Evolutionary conservation across 1,140 invertebrate species (phyloP), one percentile per base, ranked within the genome.

Genomic region (Caerostris extrusa): DNA sequence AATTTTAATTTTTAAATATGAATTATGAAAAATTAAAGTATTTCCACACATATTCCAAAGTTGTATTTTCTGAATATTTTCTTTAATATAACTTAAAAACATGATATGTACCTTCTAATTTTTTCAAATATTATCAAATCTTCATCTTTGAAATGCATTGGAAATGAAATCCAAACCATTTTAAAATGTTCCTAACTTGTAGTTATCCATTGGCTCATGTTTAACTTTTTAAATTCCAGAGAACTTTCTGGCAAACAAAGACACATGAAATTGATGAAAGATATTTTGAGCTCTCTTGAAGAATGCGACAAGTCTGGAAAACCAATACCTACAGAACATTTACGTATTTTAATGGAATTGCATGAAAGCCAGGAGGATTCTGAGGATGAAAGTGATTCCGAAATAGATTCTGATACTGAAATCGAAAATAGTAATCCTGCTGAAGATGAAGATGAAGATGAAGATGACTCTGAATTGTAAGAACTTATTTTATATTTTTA

Each of bases 231-330:
- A 0, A 8, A 10, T 34, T 77, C 1, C 8, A 77, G 71, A 12
- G 53, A 77, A 5, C 71, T 77, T 50, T 77, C 71, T 53, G 71
- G 50, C 50, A 77, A 10, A 3, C 19, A 77, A 12, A 77, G 14
- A 50, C 71, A 77, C 53, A 34, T 77, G 50, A 77, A 77, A 14
- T 77, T 77, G 71, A 57, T 83, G 82, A 83, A 83, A 57, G 82
- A 83, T 58, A 55, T 56, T 34, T 10, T 83, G 55, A 57, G 55
- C n/a, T 83, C 56, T 19, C 55, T 83, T 57, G 55, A 56, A 57
- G 82, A 83, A 57, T 83, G 55, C 57, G 82, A 83, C n/a, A 83
- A 83, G n/a, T 83, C 55, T 57, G 82, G 82, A 58, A 83, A n/a
- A 57, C 17, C 55, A 58, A 57, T 57, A n/a, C 82, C 82, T 10